Evolutionary conservation across 92 coral and sea anemone genomes (phyloP), one percentile per base, ranked within the genome.

Genomic region (Desmophyllum pertusum): DNA sequence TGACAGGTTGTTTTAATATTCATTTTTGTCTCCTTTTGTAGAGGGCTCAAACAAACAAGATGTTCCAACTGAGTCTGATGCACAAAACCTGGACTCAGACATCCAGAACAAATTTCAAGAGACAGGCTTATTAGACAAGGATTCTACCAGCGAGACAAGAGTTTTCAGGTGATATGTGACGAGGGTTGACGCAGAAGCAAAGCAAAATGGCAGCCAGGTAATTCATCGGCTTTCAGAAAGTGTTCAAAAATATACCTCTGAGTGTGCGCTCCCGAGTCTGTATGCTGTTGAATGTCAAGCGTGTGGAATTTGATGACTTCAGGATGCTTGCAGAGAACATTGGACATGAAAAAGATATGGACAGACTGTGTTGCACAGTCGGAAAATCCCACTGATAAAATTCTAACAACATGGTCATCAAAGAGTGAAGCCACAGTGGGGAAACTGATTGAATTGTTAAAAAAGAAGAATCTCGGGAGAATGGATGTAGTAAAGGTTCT

Each of bases 291-390:
- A 79, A 66, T 48, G 63, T 66, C 25, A 17, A 79, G 33, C 43
- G 63, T 31, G 9, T 48, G 23, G 27, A 10, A 48, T 87, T 11
- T 43, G 81, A 87, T 75, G 90, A 87, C 46, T 87, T 63, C 42
- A 64, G 90, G 53, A 40, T 87, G 86, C 86, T 87, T 1, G 86
- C 76, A 19, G 77, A 87, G 41, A 73, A 75, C 75, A 61, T 81
- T 63, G 90, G 86, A 40, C 5, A 81, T 36, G 45, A 45, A 41
- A 83, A 35, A 59, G 72, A 64, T 17, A 35, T n/a, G 31, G 39
- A 80, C 67, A 21, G 23, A 35, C 10, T 19, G 21, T 23, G 33
- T 86, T 45, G 80, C 45, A 33, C 89, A 86, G 51, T 35, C 0
- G 30, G 11, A 25, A 33, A 83, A 79, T 4, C 75, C 59, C 25